A percentile compares a stretch with the other conserved stretches of the same genome.
Conservation (phyloP, 2,888 invertebrate genomes). For the Pollenia amentaria region DNA sequence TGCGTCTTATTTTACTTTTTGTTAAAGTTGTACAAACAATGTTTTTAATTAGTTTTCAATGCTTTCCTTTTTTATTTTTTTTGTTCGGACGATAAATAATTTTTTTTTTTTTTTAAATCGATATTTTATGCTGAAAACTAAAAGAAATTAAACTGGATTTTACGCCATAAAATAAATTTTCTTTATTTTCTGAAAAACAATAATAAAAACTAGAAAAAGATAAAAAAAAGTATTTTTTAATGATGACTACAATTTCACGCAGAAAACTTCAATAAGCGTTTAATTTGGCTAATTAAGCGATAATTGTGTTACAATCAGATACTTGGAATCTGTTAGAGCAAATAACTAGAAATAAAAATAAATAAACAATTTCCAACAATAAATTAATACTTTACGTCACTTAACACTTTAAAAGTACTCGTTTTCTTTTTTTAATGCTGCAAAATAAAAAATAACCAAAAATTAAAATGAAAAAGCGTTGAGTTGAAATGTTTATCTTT, state of each 20-base stretch:
- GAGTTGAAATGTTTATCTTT: constrained; percentile 10
- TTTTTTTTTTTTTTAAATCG: background rate
- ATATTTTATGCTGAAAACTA: constrained; percentile 9
- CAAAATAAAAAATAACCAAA: background rate
- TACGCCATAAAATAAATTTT: background rate
- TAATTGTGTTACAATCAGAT: constrained; percentile 44
- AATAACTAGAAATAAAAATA: constrained; percentile 7
- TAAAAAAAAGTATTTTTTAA: constrained; percentile 4
- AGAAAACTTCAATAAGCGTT: constrained; percentile 1
- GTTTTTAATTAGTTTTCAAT: background rate
- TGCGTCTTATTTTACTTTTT: background rate
- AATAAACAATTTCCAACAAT: constrained; percentile 5
- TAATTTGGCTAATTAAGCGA: constrained; percentile 60
- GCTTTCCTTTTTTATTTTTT: background rate
- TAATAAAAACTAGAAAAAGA: background rate
- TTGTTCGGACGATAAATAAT: background rate
- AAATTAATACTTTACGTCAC: constrained; percentile 10
- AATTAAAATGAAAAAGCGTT: background rate
- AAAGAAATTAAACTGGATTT: background rate
- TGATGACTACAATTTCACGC: constrained; percentile 23
- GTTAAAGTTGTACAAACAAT: background rate
- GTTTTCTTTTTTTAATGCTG: background rate
- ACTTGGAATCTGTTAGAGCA: constrained; percentile 26
- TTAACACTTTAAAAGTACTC: constrained; percentile 29
- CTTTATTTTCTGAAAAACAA: background rate